Evolutionary conservation across 2,113 vertebrate genomes (phyloP).

Genomic region (Pelmatolapia mariae): DNA sequence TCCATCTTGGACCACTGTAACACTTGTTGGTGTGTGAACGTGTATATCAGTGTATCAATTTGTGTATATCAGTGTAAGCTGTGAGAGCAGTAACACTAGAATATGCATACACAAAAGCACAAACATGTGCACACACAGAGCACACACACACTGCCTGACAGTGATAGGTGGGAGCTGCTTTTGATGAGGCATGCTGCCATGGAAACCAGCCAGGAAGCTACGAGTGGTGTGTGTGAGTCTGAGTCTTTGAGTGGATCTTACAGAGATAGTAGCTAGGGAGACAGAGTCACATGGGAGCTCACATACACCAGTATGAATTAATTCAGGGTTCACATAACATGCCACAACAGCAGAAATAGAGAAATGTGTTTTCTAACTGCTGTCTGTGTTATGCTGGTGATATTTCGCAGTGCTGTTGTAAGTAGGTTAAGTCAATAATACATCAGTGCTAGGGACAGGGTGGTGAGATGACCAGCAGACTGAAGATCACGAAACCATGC

Average conservation of each 20-base stretch:
- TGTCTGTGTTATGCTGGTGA: background rate
- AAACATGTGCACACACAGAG: background rate
- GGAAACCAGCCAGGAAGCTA: constrained; percentile 49
- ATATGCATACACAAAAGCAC: background rate
- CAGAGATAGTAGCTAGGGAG: constrained; percentile 50
- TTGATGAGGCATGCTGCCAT: constrained; percentile 47
- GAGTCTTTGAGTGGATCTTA: constrained; percentile 26
- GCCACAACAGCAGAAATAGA: background rate
- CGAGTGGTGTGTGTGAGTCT: background rate
- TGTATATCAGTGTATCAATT: background rate
- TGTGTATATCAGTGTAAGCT: background rate
- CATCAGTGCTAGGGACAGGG: background rate
- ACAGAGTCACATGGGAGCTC: constrained; percentile 10
- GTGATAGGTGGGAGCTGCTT: constrained; percentile 6
- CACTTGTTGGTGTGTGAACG: background rate
- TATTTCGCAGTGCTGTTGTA: background rate
- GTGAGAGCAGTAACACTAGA: background rate
- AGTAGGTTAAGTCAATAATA: constrained; percentile 32
- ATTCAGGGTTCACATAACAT: background rate
- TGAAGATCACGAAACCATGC: background rate
- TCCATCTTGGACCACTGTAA: background rate
- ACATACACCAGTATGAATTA: background rate
- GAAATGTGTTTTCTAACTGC: background rate
- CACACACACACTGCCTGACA: background rate
- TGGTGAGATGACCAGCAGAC: background rate